Percentiles rank a stretch among this genome's conserved stretches.
Conservation (phyloP, 2,888 invertebrate genomes). For the Drosophila differens region DNA sequence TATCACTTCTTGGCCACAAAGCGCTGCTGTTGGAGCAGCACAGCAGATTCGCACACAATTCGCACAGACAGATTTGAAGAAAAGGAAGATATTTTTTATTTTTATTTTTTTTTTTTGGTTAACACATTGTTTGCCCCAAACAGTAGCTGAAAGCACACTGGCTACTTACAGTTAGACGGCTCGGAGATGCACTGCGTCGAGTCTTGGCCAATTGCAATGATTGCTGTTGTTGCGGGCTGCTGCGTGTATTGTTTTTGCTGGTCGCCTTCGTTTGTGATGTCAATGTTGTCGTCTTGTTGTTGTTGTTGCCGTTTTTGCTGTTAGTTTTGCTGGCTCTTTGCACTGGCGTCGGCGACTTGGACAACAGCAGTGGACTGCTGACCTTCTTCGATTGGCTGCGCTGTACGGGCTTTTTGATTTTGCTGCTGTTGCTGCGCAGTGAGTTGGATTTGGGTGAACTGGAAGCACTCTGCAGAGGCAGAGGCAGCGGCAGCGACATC, state of each 20-base stretch:
- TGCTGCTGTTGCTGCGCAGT: conserved; percentile 27
- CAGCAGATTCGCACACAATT: background rate
- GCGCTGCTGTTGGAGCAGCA: conserved; percentile 38
- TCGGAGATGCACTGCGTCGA: conserved; percentile 38
- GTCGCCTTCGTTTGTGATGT: background rate
- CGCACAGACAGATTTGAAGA: conserved; percentile 17
- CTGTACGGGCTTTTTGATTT: conserved; percentile 20
- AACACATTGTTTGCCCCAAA: conserved; percentile 1
- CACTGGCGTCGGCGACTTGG: conserved; percentile 18
- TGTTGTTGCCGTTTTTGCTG: conserved; percentile 11
- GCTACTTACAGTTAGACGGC: conserved; percentile 47
- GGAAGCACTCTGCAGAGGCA: conserved; percentile 15
- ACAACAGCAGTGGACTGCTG: conserved; percentile 3
- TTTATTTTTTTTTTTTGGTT: background rate
- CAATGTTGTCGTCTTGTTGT: conserved; percentile 7
- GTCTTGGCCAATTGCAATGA: conserved; percentile 12
- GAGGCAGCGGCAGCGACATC: conserved; percentile 5
- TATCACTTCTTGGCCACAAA: conserved; percentile 58
- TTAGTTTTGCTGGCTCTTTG: background rate
- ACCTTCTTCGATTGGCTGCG: conserved; percentile 4
- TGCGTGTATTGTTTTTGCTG: conserved; percentile 2
- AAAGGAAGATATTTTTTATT: conserved; percentile 12
- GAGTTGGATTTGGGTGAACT: conserved; percentile 42
- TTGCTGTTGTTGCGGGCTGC: conserved; percentile 14
- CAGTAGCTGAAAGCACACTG: background rate